Evolutionary conservation across 2,113 vertebrate species (phyloP).

Genomic region (Notothenia coriiceps): DNA sequence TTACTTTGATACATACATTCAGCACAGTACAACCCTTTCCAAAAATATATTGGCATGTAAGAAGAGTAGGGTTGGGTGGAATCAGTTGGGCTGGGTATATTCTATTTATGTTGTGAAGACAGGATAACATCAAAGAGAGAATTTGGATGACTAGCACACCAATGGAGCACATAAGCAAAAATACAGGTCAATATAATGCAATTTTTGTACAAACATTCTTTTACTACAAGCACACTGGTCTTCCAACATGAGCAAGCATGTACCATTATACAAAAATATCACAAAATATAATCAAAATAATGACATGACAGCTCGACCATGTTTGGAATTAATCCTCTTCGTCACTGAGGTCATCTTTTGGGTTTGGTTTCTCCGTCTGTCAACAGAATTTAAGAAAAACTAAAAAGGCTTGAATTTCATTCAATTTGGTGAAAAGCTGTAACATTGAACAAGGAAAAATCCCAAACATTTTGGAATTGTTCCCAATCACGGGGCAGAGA

Average conservation of each 20-base stretch:
- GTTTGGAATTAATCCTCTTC: background rate
- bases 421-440: no score
- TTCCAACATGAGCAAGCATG: background rate
- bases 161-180: constrained; percentile 1
- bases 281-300: background rate
- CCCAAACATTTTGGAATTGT: no score
- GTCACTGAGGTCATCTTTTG: no score
- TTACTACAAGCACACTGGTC: background rate
- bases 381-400: no score
- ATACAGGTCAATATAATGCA: background rate
- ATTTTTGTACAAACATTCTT: background rate
- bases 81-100: constrained; percentile 7
- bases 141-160: constrained; percentile 10
- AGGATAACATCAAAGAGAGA: constrained; percentile 33
- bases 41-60: constrained; percentile 1
- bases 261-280: background rate
- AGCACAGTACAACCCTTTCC: background rate
- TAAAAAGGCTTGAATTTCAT: no score
- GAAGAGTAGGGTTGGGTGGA: background rate
- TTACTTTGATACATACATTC: constrained; percentile 3
- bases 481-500: no score
- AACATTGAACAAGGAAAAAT: no score
- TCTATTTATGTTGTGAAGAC: constrained; percentile 27
- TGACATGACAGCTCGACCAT: no score
- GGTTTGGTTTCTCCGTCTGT: no score